A percentile compares a stretch with the other conserved stretches of the same genome.
phyloP scores from a whole-genome alignment of 2,888 invertebrate genomes.

The Ennomos fuscantarius region DNA sequence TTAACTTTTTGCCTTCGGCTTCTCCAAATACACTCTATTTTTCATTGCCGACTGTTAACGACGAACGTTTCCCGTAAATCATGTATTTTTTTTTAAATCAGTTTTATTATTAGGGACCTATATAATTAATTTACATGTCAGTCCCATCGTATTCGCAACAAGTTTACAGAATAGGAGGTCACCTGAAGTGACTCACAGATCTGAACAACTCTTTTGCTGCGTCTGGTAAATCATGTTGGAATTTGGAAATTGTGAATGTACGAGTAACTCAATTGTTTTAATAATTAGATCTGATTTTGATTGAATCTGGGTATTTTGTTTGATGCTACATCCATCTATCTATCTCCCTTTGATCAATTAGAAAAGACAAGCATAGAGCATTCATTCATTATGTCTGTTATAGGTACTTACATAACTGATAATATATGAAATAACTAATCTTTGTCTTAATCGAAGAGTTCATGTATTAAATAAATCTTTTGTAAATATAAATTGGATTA shows the following conservation, averaged over 20 bases:
- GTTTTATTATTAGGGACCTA: too few species aligned
- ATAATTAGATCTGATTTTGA: slow-evolving; percentile 12
- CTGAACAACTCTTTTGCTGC: too few species aligned
- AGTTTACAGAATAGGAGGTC: too few species aligned
- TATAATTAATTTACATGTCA: too few species aligned
- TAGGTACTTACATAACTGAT: too few species aligned
- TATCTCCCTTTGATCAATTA: slow-evolving; percentile 14
- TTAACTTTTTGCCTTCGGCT: slow-evolving; percentile 1
- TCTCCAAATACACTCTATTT: neutral
- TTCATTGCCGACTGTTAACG: neutral
- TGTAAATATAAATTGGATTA: too few species aligned
- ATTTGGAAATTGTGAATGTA: slow-evolving; percentile 10
- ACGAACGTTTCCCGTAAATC: neutral
- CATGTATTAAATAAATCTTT: too few species aligned
- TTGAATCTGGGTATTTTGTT: neutral
- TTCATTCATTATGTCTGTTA: slow-evolving; percentile 1
- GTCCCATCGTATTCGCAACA: too few species aligned
- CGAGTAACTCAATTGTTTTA: slow-evolving; percentile 9
- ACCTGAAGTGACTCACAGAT: too few species aligned
- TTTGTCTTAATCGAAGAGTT: too few species aligned
- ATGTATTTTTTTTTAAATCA: too few species aligned
- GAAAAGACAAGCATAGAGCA: neutral
- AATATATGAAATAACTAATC: too few species aligned
- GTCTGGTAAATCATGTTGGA: neutral
- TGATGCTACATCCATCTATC: slow-evolving; percentile 3